Conservation (phyloP, 2,797 vertebrate species). For the Muraenolepis orangiensis region DNA sequence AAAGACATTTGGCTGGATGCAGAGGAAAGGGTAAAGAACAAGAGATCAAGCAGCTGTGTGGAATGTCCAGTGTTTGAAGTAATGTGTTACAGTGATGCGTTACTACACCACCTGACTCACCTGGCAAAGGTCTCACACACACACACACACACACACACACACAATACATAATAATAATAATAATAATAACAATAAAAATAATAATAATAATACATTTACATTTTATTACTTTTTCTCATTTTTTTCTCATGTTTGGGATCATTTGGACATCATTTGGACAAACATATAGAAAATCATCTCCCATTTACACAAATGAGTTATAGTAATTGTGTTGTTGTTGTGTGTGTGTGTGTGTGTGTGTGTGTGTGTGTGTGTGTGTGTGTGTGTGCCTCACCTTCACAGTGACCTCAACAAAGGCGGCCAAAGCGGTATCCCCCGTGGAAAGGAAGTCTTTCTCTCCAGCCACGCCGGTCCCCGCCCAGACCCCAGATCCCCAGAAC, state of each 20-base stretch:
- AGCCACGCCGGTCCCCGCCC: constrained; percentile 46
- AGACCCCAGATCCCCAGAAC: constrained; percentile 28
- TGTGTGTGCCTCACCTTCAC: constrained; percentile 29
- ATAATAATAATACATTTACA: neutral
- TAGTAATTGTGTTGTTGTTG: neutral
- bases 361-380: neutral
- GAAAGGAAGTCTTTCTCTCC: constrained; percentile 56
- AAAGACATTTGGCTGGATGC: too few species aligned
- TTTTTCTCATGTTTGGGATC: neutral
- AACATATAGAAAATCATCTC: neutral
- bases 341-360: constrained; percentile 8
- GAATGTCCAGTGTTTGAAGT: too few species aligned
- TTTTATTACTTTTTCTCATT: neutral
- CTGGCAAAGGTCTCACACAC: constrained; percentile 54
- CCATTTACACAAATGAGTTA: neutral
- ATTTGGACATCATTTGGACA: too few species aligned
- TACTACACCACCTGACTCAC: constrained; percentile 44
- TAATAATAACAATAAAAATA: too few species aligned
- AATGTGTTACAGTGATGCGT: too few species aligned
- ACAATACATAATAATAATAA: neutral
- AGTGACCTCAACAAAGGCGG: constrained; percentile 57
- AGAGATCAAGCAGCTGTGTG: too few species aligned
- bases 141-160: neutral
- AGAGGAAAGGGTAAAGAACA: too few species aligned
- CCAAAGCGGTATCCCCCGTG: constrained; percentile 41